Evolutionary conservation across 2,797 vertebrate genomes (phyloP).

Genomic region (Galaxias olidus): DNA sequence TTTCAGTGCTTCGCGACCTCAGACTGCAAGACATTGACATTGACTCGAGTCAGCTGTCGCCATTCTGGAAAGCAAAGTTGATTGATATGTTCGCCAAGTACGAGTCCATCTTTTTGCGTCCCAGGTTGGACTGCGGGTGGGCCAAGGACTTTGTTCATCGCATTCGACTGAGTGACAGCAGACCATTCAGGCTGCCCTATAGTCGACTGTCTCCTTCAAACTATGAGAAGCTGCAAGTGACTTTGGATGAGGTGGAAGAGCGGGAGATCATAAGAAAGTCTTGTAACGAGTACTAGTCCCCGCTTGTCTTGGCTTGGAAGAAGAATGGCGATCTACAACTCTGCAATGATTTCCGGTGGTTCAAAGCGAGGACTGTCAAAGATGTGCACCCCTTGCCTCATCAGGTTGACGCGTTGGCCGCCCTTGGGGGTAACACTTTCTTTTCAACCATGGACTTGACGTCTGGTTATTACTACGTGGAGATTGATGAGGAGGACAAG

Average conservation of each 20-base stretch:
- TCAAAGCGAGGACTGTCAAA: slow-evolving; percentile 23
- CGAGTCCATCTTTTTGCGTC: slow-evolving; percentile 15
- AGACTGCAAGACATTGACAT: slow-evolving; percentile 11
- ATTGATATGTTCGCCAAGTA: background rate
- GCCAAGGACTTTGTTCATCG: background rate
- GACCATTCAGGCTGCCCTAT: slow-evolving; percentile 1
- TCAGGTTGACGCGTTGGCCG: slow-evolving; percentile 8
- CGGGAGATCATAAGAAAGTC: slow-evolving; percentile 25
- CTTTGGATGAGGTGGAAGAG: slow-evolving; percentile 27
- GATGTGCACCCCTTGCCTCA: background rate
- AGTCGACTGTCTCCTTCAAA: background rate
- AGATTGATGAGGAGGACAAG: slow-evolving; percentile 26
- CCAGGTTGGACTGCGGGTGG: slow-evolving; percentile 19
- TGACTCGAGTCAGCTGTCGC: background rate
- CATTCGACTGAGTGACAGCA: slow-evolving; percentile 3
- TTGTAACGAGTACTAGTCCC: slow-evolving; percentile 24
- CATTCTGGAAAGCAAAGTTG: slow-evolving; percentile 2
- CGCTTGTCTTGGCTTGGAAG: slow-evolving; percentile 32
- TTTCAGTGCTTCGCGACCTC: background rate
- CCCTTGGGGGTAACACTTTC: slow-evolving; percentile 18
- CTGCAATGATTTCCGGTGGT: slow-evolving; percentile 35
- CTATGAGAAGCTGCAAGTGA: slow-evolving; percentile 11
- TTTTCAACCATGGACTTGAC: slow-evolving; percentile 41
- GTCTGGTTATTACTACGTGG: slow-evolving; percentile 25
- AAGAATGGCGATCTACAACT: slow-evolving; percentile 21